These are phyloP conservation scores for Sebastes nivosus DNA, from an alignment of 2,797 vertebrate species.

Conservation along the genomic window DNA sequence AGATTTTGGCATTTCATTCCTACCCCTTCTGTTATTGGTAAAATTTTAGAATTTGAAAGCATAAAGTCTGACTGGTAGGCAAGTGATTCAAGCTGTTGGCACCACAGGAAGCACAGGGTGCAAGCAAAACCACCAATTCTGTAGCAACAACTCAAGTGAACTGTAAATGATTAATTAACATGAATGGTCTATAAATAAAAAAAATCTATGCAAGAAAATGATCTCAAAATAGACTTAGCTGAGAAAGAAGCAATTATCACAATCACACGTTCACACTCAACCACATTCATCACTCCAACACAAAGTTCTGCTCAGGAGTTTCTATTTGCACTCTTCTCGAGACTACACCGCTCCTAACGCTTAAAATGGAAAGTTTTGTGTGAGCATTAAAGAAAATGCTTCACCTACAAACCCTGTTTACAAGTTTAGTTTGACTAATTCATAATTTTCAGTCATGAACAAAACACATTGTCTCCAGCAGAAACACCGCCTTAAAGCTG, in stretches of 20 bases:
- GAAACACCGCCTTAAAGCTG: not conserved
- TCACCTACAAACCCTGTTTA: not conserved
- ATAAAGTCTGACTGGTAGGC: not conserved
- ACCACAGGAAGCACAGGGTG: not conserved
- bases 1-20: not conserved
- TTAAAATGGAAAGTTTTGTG: not conserved
- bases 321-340: slow-evolving; percentile 25
- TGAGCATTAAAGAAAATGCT: not conserved
- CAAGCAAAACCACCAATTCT: not conserved
- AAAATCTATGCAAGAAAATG: slow-evolving; percentile 14
- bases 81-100: slow-evolving; percentile 18
- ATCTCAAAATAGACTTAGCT: slow-evolving; percentile 63
- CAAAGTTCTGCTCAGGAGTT: slow-evolving; percentile 40
- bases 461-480: not conserved
- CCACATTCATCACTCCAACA: slow-evolving; percentile 36
- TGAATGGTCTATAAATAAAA: slow-evolving; percentile 45
- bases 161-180: slow-evolving; percentile 47
- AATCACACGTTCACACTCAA: slow-evolving; percentile 48
- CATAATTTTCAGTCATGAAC: not conserved
- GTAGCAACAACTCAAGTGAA: slow-evolving; percentile 39
- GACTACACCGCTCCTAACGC: slow-evolving; percentile 13
- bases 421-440: not conserved
- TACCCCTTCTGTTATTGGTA: not conserved
- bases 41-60: not conserved
- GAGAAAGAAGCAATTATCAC: slow-evolving; percentile 76